Base-by-base conservation (phyloP, 1,140 invertebrate genomes). In the Diorhabda sublineata region DNA sequence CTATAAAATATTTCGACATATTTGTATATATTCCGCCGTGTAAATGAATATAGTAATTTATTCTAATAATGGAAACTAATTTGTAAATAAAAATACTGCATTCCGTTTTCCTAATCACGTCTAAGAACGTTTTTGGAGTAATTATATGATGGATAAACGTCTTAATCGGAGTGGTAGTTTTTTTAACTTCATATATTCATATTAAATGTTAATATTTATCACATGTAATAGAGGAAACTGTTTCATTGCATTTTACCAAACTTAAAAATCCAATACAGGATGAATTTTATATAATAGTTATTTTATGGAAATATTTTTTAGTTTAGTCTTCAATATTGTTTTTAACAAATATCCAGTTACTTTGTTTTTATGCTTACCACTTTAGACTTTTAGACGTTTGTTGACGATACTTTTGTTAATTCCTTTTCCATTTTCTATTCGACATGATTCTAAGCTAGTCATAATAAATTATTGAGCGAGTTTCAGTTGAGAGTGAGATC, bases 391-490 rank as follows among this genome's bases (percentile, higher is more conserved):
- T 26, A 26, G 26, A 26, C 26, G 26, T 26, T 26, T 26, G 26
- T 26, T 26, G 26, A 26, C 26, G 26, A 26, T 26, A 26, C 26
- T 26, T 26, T 26, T 69, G 45, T 71, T 11, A 44, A 62, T 8
- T n/a, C 42, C 45, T 44, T 62, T 62, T 4, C 6, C 42, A 62
- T 47, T 43, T 62, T 44, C 6, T 44, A 11, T 62, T 64, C 61
- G 75, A 70, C 68, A 75, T 69, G 72, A 71, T 76, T 74, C 66
- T 71, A 66, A 78, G 71, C 78, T 79, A 79, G 78, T 79, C 78
- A 79, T 78, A 74, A 69, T 78, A 77, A 76, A 76, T 78, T 78
- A 77, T 76, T 73, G 71, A 74, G 71, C 75, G 70, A 71, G 69
- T 73, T 72, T 73, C 68, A 71, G 76, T 74, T 71, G 66, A 71